A percentile compares a stretch with the other conserved stretches of the same genome.
Conservation (phyloP, 1,140 invertebrate species). For the Papilio helenus region DNA sequence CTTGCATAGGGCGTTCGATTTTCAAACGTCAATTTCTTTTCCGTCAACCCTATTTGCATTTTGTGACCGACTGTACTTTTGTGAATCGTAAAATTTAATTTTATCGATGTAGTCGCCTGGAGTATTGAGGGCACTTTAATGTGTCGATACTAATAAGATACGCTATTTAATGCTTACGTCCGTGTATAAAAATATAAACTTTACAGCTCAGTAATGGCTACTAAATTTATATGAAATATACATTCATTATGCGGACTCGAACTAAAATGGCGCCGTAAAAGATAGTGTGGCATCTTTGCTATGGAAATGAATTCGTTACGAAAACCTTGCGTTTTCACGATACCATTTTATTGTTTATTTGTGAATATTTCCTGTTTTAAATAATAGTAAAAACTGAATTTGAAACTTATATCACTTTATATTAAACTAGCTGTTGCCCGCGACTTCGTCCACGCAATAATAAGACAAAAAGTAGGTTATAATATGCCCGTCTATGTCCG, state of each 20-base stretch:
- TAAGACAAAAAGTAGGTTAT: too few relatives aligned
- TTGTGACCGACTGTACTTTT: conserved; percentile 26
- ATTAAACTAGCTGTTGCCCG: too few relatives aligned
- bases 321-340: neutral
- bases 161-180: conserved; percentile 30
- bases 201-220: conserved; percentile 29
- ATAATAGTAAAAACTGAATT: conserved; percentile 14
- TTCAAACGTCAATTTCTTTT: conserved; percentile 51
- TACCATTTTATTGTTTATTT: conserved; percentile 16
- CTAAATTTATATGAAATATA: conserved; percentile 34
- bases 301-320: conserved; percentile 31
- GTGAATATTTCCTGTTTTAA: conserved; percentile 7
- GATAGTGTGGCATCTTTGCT: conserved; percentile 7
- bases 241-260: conserved; percentile 22
- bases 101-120: conserved; percentile 1
- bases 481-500: too few relatives aligned
- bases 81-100: conserved; percentile 23
- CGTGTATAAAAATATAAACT: conserved; percentile 34
- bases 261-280: conserved; percentile 26
- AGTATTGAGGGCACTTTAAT: conserved; percentile 31
- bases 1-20: conserved; percentile 62
- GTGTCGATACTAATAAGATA: conserved; percentile 36
- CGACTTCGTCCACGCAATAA: too few relatives aligned
- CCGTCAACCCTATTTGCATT: conserved; percentile 29
- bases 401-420: neutral